Percentiles rank a stretch among this genome's conserved stretches.
Evolutionary conservation across 1,140 invertebrate species (phyloP).

Genomic region (Leptinotarsa lineolata): DNA sequence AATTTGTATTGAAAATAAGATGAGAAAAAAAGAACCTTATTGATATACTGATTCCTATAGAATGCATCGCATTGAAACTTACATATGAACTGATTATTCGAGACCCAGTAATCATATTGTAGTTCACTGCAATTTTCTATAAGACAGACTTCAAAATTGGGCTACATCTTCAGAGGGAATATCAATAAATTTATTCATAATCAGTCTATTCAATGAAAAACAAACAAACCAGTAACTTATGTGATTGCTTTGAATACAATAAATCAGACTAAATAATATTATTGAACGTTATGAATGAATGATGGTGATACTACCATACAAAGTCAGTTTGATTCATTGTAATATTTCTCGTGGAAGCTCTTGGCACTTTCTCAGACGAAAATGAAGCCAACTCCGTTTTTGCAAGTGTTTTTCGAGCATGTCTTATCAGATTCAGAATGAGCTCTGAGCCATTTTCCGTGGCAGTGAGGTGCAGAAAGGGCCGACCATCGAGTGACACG

Average conservation of each 20-base stretch:
- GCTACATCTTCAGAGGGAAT: not conserved
- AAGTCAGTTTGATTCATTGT: not conserved
- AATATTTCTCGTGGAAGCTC: not conserved
- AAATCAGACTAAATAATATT: not conserved
- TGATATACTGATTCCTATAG: too few species aligned
- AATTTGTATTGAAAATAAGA: too few species aligned
- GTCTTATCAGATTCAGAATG: constrained; percentile 63
- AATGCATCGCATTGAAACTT: too few species aligned
- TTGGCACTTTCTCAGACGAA: constrained; percentile 61
- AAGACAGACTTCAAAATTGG: too few species aligned
- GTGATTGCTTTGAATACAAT: not conserved
- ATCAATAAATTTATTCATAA: not conserved
- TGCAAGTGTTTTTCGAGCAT: constrained; percentile 58
- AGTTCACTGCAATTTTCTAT: too few species aligned
- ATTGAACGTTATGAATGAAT: too few species aligned
- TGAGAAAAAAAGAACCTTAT: too few species aligned
- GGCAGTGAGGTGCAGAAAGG: constrained; percentile 76
- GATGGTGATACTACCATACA: not conserved
- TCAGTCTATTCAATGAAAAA: not conserved
- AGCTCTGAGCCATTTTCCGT: constrained; percentile 80
- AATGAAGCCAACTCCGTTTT: constrained; percentile 67
- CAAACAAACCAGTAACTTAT: not conserved
- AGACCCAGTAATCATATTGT: too few species aligned
- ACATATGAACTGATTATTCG: too few species aligned
- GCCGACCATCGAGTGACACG: constrained; percentile 77